Base-by-base conservation (phyloP, 2,888 invertebrate genomes). In the Dendrolimus houi region DNA sequence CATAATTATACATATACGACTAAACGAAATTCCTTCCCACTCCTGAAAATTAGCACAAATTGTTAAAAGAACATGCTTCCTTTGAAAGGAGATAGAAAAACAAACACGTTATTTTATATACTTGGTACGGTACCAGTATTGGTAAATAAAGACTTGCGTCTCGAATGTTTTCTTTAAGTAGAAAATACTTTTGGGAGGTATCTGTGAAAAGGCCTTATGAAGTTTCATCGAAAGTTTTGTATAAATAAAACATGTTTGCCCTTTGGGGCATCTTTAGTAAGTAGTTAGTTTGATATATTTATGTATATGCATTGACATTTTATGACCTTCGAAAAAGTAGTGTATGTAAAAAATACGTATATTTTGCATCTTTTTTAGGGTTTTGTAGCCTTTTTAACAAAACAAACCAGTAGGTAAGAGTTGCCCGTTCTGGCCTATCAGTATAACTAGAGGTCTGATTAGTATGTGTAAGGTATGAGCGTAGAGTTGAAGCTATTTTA, bases 231-330 rank as follows among this genome's bases (percentile, higher is more conserved):
- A 68, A 67, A 68, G 63, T 70, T 68, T 59, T 17, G 52, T 52
- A 66, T 72, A 71, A 68, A 69, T 72, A 73, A 71, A 72, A 67
- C 65, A 69, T 67, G 47, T 9, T 47, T 29, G 29, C 60, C 53
- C 17, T 62, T 55, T 59, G 47, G 9, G 47, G 12, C 47, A 47
- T 2, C 9, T 47, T 47, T 47, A 47, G 29, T 47, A 47, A 47
- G 47, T 10, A 12, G 47, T 10, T 47, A 10, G 12, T 47, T 47
- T 47, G n/a, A n/a, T n/a, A n/a, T 7, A 47, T 9, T 8, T 47
- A 47, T 47, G 12, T 47, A 7, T 47, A 29, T 29, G 29, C 6
- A 29, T 2, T 29, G 29, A 29, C 29, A 29, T 29, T 6, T 29
- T 29, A 29, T 47, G 47, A 47, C 47, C 47, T 47, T 47, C 12